Evolutionary conservation across 1,140 invertebrate species (phyloP), one percentile per base, ranked within the genome.

Genomic region (Caerostris extrusa): DNA sequence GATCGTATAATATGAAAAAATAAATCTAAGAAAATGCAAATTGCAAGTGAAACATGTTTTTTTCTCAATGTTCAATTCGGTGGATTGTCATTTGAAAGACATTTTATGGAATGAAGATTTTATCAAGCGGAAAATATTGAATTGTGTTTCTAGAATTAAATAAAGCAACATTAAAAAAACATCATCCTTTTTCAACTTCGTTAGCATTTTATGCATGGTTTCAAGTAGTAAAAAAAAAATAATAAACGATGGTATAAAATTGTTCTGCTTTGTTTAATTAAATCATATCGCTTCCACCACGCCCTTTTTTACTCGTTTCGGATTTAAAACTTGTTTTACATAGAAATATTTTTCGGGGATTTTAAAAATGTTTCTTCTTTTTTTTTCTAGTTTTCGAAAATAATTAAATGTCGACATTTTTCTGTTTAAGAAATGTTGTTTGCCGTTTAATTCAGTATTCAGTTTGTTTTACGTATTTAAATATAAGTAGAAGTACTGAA

Each of bases 81-180:
- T 56, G 7, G 81, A 83, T n/a, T 57, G 55, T 56, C 81, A 83
- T 58, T 83, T 77, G 50, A 57, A 83, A 83, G 81, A 83, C n/a
- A 83, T 83, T 83, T 83, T 83, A 83, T 56, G 55, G 53, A 8
- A 81, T 81, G 71, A 56, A 83, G 81, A 83, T 83, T 83, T 83
- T 83, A 83, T 83, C 81, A 83, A 83, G 81, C 81, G n/a, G 81
- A 83, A 83, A 83, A 83, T 57, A 83, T 83, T 83, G 81, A 83
- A 83, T 83, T 14, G 53, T 83, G 81, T 83, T 58, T 83, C 57
- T 12, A 17, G 81, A 14, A 57, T 83, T 83, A 83, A 83, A 57
- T 83, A 83, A 83, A 83, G 55, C 14, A 19, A 58, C 14, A 56
- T 17, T 56, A 56, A 57, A 17, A 77, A 56, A 55, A 56, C 56